Conservation (phyloP, 2,888 invertebrate species). For the Esperia sulphurella region DNA sequence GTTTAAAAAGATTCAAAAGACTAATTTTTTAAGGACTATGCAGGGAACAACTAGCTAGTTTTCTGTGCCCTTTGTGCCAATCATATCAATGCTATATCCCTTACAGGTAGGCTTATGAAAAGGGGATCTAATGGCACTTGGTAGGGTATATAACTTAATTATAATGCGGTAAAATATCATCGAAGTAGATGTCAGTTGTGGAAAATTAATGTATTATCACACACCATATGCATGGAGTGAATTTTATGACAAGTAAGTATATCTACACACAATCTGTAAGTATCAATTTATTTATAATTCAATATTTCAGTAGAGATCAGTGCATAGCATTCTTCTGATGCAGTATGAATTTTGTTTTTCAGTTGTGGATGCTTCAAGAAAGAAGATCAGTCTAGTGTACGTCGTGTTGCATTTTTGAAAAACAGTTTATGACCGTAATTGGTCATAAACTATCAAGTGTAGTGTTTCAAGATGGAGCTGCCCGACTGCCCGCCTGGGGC, state of each 20-base stretch:
- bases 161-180: too few relatives aligned
- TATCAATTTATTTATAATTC: conserved; percentile 48
- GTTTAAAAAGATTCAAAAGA: too few relatives aligned
- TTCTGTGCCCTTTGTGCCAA: too few relatives aligned
- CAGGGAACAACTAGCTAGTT: too few relatives aligned
- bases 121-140: too few relatives aligned
- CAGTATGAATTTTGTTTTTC: conserved; percentile 41
- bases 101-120: too few relatives aligned
- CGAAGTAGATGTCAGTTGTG: not conserved
- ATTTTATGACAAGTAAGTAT: conserved; percentile 31
- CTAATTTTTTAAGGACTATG: too few relatives aligned
- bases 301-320: conserved; percentile 25
- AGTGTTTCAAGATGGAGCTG: conserved; percentile 70
- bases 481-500: conserved; percentile 73
- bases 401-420: conserved; percentile 36
- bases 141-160: too few relatives aligned
- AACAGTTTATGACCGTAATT: conserved; percentile 54
- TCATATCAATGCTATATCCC: too few relatives aligned
- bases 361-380: conserved; percentile 38
- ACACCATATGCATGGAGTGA: conserved; percentile 24
- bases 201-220: conserved; percentile 3
- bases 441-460: conserved; percentile 71
- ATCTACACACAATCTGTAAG: conserved; percentile 36
- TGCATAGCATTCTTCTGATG: conserved; percentile 22
- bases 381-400: conserved; percentile 32